Evolutionary conservation across 2,797 vertebrate species (phyloP).

Genomic region (Intellagama lesueurii): DNA sequence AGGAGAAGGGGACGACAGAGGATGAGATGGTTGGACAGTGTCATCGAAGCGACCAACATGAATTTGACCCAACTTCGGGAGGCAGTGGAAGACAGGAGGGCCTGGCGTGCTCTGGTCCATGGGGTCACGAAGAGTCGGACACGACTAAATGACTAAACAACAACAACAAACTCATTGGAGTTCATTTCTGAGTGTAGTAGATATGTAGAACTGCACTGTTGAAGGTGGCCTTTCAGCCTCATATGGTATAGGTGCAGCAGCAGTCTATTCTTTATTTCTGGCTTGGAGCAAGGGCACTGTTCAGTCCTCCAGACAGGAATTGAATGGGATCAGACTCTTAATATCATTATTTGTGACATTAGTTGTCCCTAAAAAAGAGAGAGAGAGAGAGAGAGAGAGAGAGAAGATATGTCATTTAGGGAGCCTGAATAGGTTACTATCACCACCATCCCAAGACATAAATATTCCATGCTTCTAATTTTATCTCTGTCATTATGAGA

Average conservation of each 20-base stretch:
- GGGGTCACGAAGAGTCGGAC: too few relatives aligned
- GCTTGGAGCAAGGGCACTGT: not conserved
- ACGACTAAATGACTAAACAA: too few relatives aligned
- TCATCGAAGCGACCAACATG: too few relatives aligned
- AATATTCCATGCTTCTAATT: not conserved
- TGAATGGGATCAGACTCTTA: not conserved
- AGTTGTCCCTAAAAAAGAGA: not conserved
- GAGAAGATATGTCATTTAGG: slow-evolving; percentile 7
- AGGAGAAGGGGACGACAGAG: too few relatives aligned
- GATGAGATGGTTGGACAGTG: too few relatives aligned
- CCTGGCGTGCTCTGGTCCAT: too few relatives aligned
- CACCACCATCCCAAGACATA: too few relatives aligned
- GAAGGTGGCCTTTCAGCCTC: not conserved
- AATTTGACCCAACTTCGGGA: too few relatives aligned
- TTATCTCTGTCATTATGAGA: too few relatives aligned
- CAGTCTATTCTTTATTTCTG: not conserved
- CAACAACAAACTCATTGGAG: not conserved
- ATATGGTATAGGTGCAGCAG: slow-evolving; percentile 21
- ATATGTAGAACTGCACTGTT: not conserved
- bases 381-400: not conserved
- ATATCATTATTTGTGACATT: not conserved
- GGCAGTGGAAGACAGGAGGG: too few relatives aligned
- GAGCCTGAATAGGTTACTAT: not conserved
- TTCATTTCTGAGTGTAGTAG: not conserved
- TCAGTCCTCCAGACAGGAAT: slow-evolving; percentile 14